Conservation (phyloP, 2,888 invertebrate species). For the Chironomus tentans region DNA sequence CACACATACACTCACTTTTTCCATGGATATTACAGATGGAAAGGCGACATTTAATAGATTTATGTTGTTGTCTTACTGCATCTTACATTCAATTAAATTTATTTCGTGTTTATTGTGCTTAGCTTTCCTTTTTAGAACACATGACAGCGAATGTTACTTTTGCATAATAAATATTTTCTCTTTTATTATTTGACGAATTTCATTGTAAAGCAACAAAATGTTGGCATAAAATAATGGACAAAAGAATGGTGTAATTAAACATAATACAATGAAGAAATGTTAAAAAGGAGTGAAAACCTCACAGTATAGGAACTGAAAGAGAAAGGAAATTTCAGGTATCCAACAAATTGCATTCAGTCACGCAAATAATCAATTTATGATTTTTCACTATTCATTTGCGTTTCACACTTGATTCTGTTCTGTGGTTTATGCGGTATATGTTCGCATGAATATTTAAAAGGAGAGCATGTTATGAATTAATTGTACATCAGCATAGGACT, state of each 20-base stretch:
- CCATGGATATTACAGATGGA: background rate
- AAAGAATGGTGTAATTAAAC: slow-evolving; percentile 21
- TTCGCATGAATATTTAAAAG: background rate
- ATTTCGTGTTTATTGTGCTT: slow-evolving; percentile 17
- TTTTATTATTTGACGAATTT: background rate
- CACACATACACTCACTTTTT: background rate
- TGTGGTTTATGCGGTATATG: background rate
- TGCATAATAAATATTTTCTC: background rate
- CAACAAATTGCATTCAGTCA: slow-evolving; percentile 26
- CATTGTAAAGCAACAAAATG: background rate
- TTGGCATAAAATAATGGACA: background rate
- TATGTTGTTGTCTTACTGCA: slow-evolving; percentile 23
- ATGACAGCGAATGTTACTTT: background rate
- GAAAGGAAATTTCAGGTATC: background rate
- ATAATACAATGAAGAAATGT: slow-evolving; percentile 2
- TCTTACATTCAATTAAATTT: background rate
- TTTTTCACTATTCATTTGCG: slow-evolving; percentile 25
- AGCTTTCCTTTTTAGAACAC: no score
- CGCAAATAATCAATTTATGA: slow-evolving; percentile 27
- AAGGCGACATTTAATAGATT: slow-evolving; percentile 23
- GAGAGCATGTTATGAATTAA: background rate
- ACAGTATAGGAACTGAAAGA: background rate
- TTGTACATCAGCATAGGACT: background rate
- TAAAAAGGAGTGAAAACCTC: background rate
- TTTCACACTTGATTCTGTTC: slow-evolving; percentile 21